A percentile compares a stretch with the other conserved stretches of the same genome.
Conservation (phyloP, 2,797 vertebrate species). For the Micropoecilia bifurca region DNA sequence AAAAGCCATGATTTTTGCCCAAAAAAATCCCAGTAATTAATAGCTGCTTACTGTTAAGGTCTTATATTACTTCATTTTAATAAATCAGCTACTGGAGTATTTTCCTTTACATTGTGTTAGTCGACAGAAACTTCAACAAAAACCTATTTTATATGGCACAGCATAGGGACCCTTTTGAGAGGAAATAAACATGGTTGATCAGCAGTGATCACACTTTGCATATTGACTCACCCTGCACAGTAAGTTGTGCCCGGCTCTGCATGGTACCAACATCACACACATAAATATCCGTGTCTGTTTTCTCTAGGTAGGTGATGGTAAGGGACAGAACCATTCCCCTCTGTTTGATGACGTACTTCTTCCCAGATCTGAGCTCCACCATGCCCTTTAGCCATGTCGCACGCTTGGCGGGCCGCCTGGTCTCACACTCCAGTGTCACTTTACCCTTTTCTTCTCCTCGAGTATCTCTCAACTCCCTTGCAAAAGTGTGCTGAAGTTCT, state of each 20-base stretch:
- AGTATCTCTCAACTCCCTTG: conserved; percentile 84
- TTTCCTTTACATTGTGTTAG: neutral
- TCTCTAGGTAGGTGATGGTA: conserved; percentile 86
- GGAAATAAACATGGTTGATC: neutral
- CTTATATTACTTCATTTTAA: neutral
- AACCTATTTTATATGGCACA: neutral
- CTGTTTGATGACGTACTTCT: conserved; percentile 86
- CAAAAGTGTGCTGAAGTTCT: conserved; percentile 91
- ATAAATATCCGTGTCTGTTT: conserved; percentile 87
- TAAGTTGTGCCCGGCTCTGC: conserved; percentile 86
- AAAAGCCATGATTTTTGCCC: neutral
- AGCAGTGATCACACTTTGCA: neutral
- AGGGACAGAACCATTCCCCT: conserved; percentile 85
- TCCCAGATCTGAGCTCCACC: conserved; percentile 81
- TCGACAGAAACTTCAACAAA: neutral
- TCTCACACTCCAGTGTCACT: conserved; percentile 87
- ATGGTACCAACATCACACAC: conserved; percentile 90
- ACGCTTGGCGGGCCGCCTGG: conserved; percentile 71
- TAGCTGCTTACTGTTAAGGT: neutral
- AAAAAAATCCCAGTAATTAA: neutral
- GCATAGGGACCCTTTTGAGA: neutral
- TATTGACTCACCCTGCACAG: conserved; percentile 84
- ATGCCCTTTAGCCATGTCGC: conserved; percentile 92
- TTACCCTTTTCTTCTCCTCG: conserved; percentile 84
- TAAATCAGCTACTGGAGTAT: neutral